Evolutionary conservation across 2,797 vertebrate species (phyloP).

Genomic region (Enteromius paludinosus): DNA sequence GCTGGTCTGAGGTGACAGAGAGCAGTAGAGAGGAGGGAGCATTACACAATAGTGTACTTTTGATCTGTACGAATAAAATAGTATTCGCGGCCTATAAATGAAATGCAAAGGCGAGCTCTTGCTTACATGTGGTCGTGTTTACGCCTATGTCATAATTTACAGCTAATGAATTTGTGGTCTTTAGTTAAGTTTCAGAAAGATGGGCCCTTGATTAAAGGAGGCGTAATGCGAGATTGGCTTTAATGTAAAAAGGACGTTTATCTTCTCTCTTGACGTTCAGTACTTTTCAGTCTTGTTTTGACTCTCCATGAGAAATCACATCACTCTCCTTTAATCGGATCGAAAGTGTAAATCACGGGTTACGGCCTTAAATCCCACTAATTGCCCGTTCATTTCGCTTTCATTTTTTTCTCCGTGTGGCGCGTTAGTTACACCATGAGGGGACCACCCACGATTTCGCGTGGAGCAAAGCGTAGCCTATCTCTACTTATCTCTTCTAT

Average conservation of each 20-base stretch:
- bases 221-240: neutral
- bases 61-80: constrained; percentile 35
- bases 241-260: constrained; percentile 25
- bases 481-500: constrained; percentile 62
- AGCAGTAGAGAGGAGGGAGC: constrained; percentile 24
- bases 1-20: constrained; percentile 29
- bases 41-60: constrained; percentile 47
- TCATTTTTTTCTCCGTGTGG: constrained; percentile 58
- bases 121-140: constrained; percentile 11
- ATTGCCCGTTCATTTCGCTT: constrained; percentile 57
- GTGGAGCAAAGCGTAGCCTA: constrained; percentile 22
- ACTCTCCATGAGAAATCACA: constrained; percentile 37
- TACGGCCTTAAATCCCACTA: constrained; percentile 58
- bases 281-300: constrained; percentile 35
- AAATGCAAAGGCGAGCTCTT: neutral
- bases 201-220: constrained; percentile 5
- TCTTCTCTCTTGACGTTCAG: constrained; percentile 26
- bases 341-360: constrained; percentile 60
- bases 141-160: neutral
- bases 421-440: constrained; percentile 60
- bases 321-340: constrained; percentile 56
- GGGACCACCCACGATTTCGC: constrained; percentile 72
- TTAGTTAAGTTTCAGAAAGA: constrained; percentile 6
- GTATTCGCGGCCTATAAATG: constrained; percentile 19
- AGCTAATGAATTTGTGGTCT: constrained; percentile 2